A percentile compares a stretch with the other conserved stretches of the same genome.
Evolutionary conservation across 2,888 invertebrate species (phyloP).

Genomic region (Lagria hirta): DNA sequence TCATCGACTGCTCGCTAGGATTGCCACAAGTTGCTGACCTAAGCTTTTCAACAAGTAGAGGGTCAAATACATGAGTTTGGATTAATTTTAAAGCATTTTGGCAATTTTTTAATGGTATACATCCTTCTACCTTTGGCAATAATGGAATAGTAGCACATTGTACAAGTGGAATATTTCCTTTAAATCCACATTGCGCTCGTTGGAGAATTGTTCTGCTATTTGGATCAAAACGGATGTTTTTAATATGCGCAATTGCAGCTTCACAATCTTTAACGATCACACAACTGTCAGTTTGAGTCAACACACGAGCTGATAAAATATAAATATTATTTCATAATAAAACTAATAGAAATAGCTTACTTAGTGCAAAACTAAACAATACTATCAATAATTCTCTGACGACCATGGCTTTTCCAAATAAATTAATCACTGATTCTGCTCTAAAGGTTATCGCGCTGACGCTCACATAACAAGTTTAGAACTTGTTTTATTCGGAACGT

Average conservation of each 20-base stretch:
- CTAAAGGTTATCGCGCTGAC: too few species aligned
- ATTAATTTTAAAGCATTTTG: slow-evolving; percentile 6
- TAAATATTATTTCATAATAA: too few species aligned
- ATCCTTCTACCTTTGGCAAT: neutral
- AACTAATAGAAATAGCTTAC: too few species aligned
- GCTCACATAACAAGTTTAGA: too few species aligned
- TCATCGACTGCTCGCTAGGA: too few species aligned
- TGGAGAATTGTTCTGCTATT: slow-evolving; percentile 3
- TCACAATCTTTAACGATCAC: slow-evolving; percentile 7
- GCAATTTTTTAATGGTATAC: slow-evolving; percentile 9
- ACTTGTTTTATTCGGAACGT: too few species aligned
- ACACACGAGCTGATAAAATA: too few species aligned
- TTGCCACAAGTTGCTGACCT: slow-evolving; percentile 3
- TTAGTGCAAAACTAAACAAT: too few species aligned
- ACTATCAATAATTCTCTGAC: too few species aligned
- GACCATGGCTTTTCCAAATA: too few species aligned
- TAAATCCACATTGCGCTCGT: slow-evolving; percentile 11
- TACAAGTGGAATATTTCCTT: slow-evolving; percentile 4
- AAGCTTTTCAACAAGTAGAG: slow-evolving; percentile 4
- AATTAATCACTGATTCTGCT: too few species aligned
- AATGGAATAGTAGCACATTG: slow-evolving; percentile 4
- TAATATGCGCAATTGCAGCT: slow-evolving; percentile 5
- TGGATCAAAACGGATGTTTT: neutral
- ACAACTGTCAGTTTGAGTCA: slow-evolving; percentile 6
- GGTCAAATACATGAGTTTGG: slow-evolving; percentile 3